Evolutionary conservation across 2,797 vertebrate genomes (phyloP).

Genomic region (Catharus ustulatus): DNA sequence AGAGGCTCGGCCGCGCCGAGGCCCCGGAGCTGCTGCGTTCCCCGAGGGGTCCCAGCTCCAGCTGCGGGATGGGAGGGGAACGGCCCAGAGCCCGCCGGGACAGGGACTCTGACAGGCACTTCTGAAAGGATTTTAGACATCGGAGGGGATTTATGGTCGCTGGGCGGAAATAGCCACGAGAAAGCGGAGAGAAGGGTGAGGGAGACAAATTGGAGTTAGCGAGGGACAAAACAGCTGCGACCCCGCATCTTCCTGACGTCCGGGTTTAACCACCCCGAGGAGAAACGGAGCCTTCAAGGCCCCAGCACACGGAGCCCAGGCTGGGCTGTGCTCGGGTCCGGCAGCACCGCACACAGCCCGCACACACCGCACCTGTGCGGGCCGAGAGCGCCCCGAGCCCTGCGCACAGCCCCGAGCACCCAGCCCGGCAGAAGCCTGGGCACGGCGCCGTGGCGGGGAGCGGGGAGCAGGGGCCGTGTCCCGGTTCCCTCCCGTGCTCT

Average conservation of each 20-base stretch:
- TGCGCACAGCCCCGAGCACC: not conserved
- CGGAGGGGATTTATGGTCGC: not conserved
- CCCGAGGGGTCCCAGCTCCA: not conserved
- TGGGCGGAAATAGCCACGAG: not conserved
- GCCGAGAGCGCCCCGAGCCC: not conserved
- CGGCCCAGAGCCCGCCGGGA: not conserved
- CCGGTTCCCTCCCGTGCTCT: not conserved
- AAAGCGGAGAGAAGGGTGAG: not conserved
- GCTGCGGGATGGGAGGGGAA: not conserved
- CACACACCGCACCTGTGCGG: not conserved
- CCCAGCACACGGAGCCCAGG: accelerated
- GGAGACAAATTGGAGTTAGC: not conserved
- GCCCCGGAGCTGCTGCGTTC: not conserved
- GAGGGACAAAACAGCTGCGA: not conserved
- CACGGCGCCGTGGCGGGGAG: not conserved
- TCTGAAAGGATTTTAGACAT: not conserved
- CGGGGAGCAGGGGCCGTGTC: not conserved
- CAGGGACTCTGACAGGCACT: not conserved
- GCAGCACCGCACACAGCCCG: not conserved
- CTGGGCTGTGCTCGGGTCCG: not conserved
- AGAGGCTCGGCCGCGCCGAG: not conserved
- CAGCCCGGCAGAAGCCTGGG: not conserved
- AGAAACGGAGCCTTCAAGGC: not conserved
- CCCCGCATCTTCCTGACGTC: not conserved
- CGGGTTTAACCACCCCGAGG: not conserved